A percentile compares a stretch with the other conserved stretches of the same genome.
Evolutionary conservation across 2,888 invertebrate genomes (phyloP).

Genomic region (Cephus pulcher): DNA sequence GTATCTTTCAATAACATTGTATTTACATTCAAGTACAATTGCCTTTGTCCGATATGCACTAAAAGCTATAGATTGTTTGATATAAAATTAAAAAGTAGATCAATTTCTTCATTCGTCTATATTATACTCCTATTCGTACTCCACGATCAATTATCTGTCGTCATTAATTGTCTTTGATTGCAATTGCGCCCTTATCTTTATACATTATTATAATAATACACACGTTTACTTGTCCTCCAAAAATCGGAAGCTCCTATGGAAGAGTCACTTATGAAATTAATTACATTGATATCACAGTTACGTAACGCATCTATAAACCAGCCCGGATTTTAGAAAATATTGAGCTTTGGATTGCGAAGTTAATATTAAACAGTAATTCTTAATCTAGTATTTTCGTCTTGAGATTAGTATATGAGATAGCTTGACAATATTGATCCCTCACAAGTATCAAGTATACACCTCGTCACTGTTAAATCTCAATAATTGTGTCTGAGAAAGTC

Average conservation of each 20-base stretch:
- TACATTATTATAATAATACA: background rate
- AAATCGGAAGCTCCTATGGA: background rate
- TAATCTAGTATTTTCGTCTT: background rate
- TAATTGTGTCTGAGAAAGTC: background rate
- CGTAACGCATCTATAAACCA: background rate
- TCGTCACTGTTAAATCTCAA: background rate
- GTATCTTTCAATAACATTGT: background rate
- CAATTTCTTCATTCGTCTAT: no score
- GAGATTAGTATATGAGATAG: background rate
- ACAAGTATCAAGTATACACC: background rate
- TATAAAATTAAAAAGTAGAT: background rate
- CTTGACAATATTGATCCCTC: background rate
- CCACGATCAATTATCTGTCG: background rate
- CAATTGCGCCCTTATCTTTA: background rate
- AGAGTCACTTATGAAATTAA: background rate
- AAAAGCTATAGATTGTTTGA: background rate
- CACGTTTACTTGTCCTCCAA: background rate
- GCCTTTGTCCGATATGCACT: background rate
- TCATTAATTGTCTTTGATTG: background rate
- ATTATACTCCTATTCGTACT: background rate
- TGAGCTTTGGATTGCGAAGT: background rate
- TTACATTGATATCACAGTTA: constrained; percentile 3
- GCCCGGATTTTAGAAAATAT: background rate
- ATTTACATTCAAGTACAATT: background rate
- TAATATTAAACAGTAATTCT: background rate